phyloP scores from a whole-genome alignment of 2,888 invertebrate species.

The Achlya flavicornis region DNA sequence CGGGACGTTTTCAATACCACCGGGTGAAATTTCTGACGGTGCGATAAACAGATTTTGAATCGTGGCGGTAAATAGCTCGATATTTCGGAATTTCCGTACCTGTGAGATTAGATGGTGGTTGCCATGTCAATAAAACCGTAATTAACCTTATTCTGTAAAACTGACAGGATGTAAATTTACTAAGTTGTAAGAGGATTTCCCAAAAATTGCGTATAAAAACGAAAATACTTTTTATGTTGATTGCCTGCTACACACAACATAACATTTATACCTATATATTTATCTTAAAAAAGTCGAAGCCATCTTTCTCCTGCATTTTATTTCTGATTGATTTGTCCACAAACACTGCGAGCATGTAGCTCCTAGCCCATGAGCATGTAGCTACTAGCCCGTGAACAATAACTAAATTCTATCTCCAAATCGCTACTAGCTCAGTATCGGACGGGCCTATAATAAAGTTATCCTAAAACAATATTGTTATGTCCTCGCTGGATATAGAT shows the following conservation, averaged over 20 bases:
- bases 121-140: not conserved
- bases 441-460: constrained; percentile 45
- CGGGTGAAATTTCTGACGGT: not conserved
- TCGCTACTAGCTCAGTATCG: not conserved
- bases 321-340: not conserved
- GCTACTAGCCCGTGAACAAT: not conserved
- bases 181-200: no score
- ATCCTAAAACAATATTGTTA: constrained; percentile 63
- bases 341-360: not conserved
- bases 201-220: no score
- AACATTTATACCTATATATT: no score
- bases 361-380: not conserved
- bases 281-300: no score
- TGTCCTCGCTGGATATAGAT: constrained; percentile 43
- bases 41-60: not conserved
- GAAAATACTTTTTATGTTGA: no score
- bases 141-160: no score
- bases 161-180: no score
- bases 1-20: not conserved
- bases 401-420: not conserved
- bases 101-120: not conserved
- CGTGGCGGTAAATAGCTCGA: not conserved
- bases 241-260: no score
- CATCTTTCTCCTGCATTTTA: no score
- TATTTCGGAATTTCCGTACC: not conserved